Conservation (phyloP, 2,113 vertebrate species). For the Gymnorhina tibicen region DNA sequence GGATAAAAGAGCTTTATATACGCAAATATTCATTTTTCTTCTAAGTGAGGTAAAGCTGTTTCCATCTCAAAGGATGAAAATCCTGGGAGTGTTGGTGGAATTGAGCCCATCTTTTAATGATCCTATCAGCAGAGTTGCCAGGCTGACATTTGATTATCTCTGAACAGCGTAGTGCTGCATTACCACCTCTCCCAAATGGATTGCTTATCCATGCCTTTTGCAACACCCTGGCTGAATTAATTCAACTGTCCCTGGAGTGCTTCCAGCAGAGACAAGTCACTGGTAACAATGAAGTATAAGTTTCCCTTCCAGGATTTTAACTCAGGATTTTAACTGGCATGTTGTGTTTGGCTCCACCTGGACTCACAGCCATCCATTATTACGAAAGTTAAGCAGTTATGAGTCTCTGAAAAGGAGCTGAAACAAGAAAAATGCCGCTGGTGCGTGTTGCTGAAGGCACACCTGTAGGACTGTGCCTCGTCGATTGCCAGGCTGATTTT, state of each 20-base stretch:
- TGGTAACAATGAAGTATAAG: not conserved
- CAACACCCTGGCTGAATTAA: constrained; percentile 12
- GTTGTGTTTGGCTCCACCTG: not conserved
- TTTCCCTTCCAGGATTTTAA: not conserved
- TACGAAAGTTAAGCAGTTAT: not conserved
- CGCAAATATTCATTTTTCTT: constrained; percentile 21
- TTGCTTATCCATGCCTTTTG: constrained; percentile 36
- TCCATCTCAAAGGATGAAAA: constrained; percentile 26
- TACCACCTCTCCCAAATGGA: constrained; percentile 43
- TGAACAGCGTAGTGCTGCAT: not conserved
- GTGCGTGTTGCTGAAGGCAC: not conserved
- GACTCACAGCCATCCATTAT: not conserved
- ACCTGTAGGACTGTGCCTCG: not conserved
- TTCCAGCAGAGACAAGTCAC: constrained; percentile 26
- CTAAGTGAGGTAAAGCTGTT: not conserved
- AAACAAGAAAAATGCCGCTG: not conserved
- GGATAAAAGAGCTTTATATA: constrained; percentile 17
- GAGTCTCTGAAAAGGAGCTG: not conserved
- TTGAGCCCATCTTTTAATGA: constrained; percentile 57
- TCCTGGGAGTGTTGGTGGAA: constrained; percentile 44
- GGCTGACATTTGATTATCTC: constrained; percentile 52
- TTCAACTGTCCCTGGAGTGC: not conserved
- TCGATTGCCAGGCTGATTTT: not conserved
- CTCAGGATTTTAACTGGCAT: not conserved
- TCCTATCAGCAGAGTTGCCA: constrained; percentile 8